Conservation (phyloP, 2,113 vertebrate genomes). For the Ceuthmochares aereus region DNA sequence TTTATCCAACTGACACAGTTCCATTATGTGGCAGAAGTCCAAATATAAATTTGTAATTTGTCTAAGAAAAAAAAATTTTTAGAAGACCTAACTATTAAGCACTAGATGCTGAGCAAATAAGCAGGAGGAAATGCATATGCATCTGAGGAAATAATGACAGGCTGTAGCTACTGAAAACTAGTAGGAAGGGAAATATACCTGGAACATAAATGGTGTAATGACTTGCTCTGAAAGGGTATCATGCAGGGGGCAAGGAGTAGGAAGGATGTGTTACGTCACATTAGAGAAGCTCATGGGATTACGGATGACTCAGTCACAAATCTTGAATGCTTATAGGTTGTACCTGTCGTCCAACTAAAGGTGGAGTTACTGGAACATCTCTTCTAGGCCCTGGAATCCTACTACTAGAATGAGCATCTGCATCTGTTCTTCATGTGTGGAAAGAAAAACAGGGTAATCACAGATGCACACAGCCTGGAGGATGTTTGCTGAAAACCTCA, state of each 20-base stretch:
- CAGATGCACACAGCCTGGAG: conserved; percentile 9
- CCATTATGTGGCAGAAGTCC: background rate
- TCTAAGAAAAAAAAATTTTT: background rate
- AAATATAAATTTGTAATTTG: background rate
- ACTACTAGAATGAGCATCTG: background rate
- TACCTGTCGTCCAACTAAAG: background rate
- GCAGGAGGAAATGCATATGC: background rate
- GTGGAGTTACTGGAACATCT: background rate
- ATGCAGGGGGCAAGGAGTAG: background rate
- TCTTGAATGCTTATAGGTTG: background rate
- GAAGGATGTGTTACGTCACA: background rate
- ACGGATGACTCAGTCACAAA: background rate
- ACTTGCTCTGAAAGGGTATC: background rate
- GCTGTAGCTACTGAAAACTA: background rate
- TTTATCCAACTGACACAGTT: background rate
- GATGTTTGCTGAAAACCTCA: conserved; percentile 19
- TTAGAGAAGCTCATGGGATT: background rate
- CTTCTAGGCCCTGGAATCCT: background rate
- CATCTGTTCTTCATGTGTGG: background rate
- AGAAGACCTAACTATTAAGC: background rate
- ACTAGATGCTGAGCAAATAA: background rate
- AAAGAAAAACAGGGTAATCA: conserved; percentile 24
- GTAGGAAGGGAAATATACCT: conserved; percentile 4
- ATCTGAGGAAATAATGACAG: background rate
- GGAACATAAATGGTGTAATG: background rate